Base-by-base conservation (phyloP, 2,113 vertebrate genomes). In the Rhadina sibilatrix region DNA sequence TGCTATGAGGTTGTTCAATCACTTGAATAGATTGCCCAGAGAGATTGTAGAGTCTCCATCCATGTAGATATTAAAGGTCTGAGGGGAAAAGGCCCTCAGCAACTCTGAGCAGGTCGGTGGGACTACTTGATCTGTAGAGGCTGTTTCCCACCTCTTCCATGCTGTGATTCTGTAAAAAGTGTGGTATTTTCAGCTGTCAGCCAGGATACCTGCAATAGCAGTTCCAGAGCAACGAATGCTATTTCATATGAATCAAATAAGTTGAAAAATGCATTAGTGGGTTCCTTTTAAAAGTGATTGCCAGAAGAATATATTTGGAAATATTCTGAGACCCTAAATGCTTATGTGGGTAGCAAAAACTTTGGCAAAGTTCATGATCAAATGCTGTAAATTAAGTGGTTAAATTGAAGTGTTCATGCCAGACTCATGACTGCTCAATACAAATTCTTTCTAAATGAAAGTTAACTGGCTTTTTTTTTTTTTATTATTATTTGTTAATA, bases 381-480 rank as follows among this genome's bases (percentile, higher is more conserved):
- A 91, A 87, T 44, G 50, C 20, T 82, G 69, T 90, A 85, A 87
- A 87, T 80, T 63, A 85, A 68, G 47, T 40, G 23, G n/a, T 75
- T 59, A 75, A 80, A 87, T 30, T 49, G 44, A 49, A 79, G 4
- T 37, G 40, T 60, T 86, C 68, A 17, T 76, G 72, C 79, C 65
- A 90, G 65, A 53, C 6, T 63, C 53, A 30, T 69, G 61, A 82
- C 37, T 74, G 6, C 44, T 71, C 47, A 33, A 68, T 17, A 60
- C 24, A 83, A 95, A 83, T 89, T 72, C 30, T 76, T 92, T 92
- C 63, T 90, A 76, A 89, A 77, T 79, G 85, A 80, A 87, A 80
- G 30, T 54, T 76, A 69, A 63, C 40, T 71, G 52, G 6, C 1
- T 60, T 89, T 72, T 28, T 52, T 52, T 52, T 27, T 74, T 28